Base-by-base conservation (phyloP, 2,113 vertebrate species). In the Charadrius vociferus region DNA sequence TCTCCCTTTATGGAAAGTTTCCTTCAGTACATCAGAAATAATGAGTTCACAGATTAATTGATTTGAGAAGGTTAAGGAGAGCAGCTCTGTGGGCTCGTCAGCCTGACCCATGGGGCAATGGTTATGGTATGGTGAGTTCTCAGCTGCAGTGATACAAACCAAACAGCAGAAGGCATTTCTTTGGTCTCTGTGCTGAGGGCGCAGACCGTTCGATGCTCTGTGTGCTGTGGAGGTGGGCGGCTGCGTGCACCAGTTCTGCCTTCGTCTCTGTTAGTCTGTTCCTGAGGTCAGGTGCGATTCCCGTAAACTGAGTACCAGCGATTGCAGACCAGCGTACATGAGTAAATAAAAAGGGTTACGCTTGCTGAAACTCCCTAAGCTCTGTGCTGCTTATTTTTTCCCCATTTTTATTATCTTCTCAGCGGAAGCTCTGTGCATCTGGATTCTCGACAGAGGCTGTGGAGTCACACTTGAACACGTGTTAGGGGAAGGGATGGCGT, bases 141-240 rank as follows among this genome's bases (percentile, higher is more conserved):
- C 52, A 82, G 50, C 56, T 53, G 58, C 39, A 62, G 34, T 0
- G 2, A 18, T 34, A 45, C 18, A 52, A 67, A 56, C 14, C 7
- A 12, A 77, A 16, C 17, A 45, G 55, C 41, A 47, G 66, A 73
- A 78, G 72, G 16, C 4, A 26, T 37, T 75, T 74, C 23, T 47
- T 9, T 80, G 23, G 26, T 26, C 58, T 82, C 11, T 21, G 22
- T 88, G 52, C 16, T 56, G 47, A 0, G 3, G 53, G 10, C 1
- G 0, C 0, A 0, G 41, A 12, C 14, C 4, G 1, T 14, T 12
- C 0, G 5, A 7, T 23, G 72, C 24, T n/a, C 20, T n/a, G 14
- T 1, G 2, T 30, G 43, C 41, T 9, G 58, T 41, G n/a, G 72
- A 50, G 66, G 45, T 3, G 18, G 16, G 41, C 22, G 67, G 15